Evolutionary conservation across 2,888 invertebrate genomes (phyloP), one percentile per base, ranked within the genome.

Genomic region (Odontocolon sp.): DNA sequence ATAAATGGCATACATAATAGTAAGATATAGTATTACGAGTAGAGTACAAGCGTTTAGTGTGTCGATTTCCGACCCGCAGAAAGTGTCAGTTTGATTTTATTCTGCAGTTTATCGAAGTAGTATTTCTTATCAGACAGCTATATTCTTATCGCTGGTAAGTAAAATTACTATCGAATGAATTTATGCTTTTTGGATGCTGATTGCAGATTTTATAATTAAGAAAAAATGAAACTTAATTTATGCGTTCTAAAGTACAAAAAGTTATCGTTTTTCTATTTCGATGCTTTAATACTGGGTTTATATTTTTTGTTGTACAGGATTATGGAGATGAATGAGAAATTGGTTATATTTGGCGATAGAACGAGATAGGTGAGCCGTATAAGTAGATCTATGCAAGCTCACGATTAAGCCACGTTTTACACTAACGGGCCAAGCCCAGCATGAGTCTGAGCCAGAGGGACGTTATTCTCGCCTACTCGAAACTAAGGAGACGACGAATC

Each of bases 381-480:
- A 47, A 61, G 38, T 47, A 56, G 52, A n/a, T 68, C 14, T 18
- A 26, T 68, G 28, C 28, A 47, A 74, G 23, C 31, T 9, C 26
- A 23, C 33, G 28, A 42, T 38, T 23, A 33, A 68, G 26, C 18
- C 3, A 28, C 3, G 31, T 16, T 50, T 57, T 40, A 9, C 26
- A 54, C 33, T 21, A 14, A 38, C 38, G 23, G 2, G 64, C 14
- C 64, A 38, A 50, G 33, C 18, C 47, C 56, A 42, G 23, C 11
- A 21, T 9, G 31, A n/a, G 21, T 21, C 31, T 56, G 40, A 50
- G 40, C 31, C 28, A 21, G 33, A 45, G 52, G 59, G 67, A 68
- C 38, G 50, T 52, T 64, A 42, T 14, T 47, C 45, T 67, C 71
- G 67, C 56, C 66, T 71, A 76, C 72, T 63, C 61, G 18, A 50